These are phyloP conservation scores for Sycophila sp. DNA, from an alignment of 1,140 invertebrate species.

Conservation along the genomic window DNA sequence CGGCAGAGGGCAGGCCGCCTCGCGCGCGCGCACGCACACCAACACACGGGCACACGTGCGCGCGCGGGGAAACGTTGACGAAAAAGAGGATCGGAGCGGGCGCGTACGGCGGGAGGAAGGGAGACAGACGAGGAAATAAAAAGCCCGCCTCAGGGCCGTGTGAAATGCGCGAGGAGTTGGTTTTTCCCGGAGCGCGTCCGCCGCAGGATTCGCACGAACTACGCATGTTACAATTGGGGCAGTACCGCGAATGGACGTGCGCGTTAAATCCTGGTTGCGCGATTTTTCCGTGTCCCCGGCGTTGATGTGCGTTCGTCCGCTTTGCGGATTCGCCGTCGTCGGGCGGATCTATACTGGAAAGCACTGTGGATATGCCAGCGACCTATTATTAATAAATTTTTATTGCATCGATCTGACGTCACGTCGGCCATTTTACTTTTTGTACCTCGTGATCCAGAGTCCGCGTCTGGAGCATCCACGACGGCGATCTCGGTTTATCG, in stretches of 20 bases:
- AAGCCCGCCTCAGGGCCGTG: constrained; percentile 23
- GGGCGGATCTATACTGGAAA: too few relatives aligned
- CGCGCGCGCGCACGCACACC: not conserved
- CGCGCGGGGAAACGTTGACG: constrained; percentile 22
- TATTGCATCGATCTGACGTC: constrained; percentile 34
- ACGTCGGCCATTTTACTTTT: constrained; percentile 38
- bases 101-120: not conserved
- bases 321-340: too few relatives aligned
- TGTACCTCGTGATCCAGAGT: constrained; percentile 35
- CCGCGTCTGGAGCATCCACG: not conserved
- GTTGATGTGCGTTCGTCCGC: too few relatives aligned
- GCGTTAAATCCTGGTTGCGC: constrained; percentile 3
- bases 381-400: constrained; percentile 35
- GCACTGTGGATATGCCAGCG: too few relatives aligned
- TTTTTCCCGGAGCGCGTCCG: too few relatives aligned
- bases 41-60: not conserved
- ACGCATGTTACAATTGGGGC: too few relatives aligned
- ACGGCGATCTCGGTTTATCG: not conserved
- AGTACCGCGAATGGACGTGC: too few relatives aligned
- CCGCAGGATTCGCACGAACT: too few relatives aligned
- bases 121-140: not conserved
- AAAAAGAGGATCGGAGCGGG: constrained; percentile 27
- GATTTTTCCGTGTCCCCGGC: too few relatives aligned
- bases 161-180: constrained; percentile 21
- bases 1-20: constrained; percentile 58